Base-by-base conservation (phyloP, 2,888 invertebrate genomes). In the Hoplodrina ambigua region DNA sequence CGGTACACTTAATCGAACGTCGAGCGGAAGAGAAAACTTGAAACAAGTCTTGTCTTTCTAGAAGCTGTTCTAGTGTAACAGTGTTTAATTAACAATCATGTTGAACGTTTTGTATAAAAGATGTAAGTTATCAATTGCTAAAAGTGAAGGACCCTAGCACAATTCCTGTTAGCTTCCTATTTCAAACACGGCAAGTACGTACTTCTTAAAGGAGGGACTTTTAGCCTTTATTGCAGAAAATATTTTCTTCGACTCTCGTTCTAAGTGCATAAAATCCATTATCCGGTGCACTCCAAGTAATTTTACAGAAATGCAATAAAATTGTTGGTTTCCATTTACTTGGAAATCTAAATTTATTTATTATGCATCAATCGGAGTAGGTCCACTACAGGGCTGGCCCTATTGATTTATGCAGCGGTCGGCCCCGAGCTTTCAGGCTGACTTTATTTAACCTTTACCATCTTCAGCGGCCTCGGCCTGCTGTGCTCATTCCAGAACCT, bases 11-110 rank as follows among this genome's bases (percentile, higher is more conserved):
- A 81, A 83, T 82, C 79, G 77, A 77, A 68, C 57, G 55, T 7
- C 57, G 52, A 77, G 61, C 80, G 89, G 89, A 89, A 89, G 87
- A 87, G 89, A 89, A 87, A 89, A 83, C 86, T 86, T 74, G 86
- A 86, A 75, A 73, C 78, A 61, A 72, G 83, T 81, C 77, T 80
- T 49, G 81, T 83, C 60, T 78, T 30, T 54, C 58, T 78, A 74
- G 76, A 49, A 49, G 49, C 75, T 65, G 41, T 41, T 41, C 57
- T 57, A 44, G 53, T 75, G 49, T 49, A 50, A 49, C 17, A 20
- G 8, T 41, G 13, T 41, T 41, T 11, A 41, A 37, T 37, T 37
- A 37, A 41, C 8, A 13, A 41, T 11, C 41, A 41, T 41, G 11
- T 41, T 41, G 10, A 8, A 13, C 11, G 13, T 41, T 11, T 13